Evolutionary conservation across 2,797 vertebrate species (phyloP).

Genomic region (Hippoglossus hippoglossus): DNA sequence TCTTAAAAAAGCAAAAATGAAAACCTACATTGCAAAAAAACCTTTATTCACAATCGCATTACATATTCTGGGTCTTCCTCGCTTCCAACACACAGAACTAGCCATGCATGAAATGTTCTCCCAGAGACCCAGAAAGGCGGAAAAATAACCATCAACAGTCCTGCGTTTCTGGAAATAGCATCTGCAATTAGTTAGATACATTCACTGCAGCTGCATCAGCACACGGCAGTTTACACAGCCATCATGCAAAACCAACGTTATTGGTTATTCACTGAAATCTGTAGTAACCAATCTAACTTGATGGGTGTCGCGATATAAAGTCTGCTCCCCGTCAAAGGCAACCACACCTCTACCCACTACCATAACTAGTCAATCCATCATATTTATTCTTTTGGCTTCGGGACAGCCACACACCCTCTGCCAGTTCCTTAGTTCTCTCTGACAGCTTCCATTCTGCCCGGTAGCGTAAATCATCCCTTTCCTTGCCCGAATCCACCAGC

Average conservation of each 20-base stretch:
- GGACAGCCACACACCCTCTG: slow-evolving; percentile 78
- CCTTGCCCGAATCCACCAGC: slow-evolving; percentile 67
- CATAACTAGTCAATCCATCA: slow-evolving; percentile 48
- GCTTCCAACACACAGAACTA: slow-evolving; percentile 49
- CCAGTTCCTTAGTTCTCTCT: slow-evolving; percentile 74
- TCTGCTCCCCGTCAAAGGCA: slow-evolving; percentile 33
- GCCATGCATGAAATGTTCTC: slow-evolving; percentile 60
- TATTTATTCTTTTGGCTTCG: slow-evolving; percentile 39
- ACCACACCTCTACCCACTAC: slow-evolving; percentile 19
- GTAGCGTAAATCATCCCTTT: slow-evolving; percentile 68
- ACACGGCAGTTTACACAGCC: slow-evolving; percentile 28
- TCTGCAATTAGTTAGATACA: slow-evolving; percentile 54
- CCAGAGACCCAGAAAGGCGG: slow-evolving; percentile 46
- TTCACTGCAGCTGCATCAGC: slow-evolving; percentile 40
- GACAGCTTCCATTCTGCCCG: slow-evolving; percentile 79
- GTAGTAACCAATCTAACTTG: slow-evolving; percentile 23
- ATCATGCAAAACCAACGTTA: slow-evolving; percentile 44
- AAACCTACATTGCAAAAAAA: slow-evolving; percentile 23
- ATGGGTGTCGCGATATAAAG: slow-evolving; percentile 27
- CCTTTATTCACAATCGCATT: slow-evolving; percentile 52
- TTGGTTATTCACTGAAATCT: slow-evolving; percentile 50
- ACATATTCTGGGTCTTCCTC: slow-evolving; percentile 31
- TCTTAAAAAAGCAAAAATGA: background rate
- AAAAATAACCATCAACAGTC: slow-evolving; percentile 57
- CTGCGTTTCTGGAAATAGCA: slow-evolving; percentile 60